phyloP scores from a whole-genome alignment of 2,797 vertebrate genomes.

The Cuniculus paca region DNA sequence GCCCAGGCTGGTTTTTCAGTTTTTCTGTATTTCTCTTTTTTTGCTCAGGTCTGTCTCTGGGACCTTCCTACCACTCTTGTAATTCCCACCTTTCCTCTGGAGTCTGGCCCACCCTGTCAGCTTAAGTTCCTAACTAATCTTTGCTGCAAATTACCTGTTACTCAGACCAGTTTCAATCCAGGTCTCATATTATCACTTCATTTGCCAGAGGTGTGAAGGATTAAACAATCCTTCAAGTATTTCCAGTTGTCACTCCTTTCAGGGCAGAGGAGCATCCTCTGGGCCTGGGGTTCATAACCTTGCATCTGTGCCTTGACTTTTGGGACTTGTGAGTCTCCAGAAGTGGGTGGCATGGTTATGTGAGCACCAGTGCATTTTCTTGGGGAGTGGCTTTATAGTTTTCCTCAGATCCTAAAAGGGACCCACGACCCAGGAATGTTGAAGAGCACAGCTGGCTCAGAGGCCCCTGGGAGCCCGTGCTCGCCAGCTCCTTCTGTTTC shows the following conservation, averaged over 20 bases:
- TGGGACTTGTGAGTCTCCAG: not conserved
- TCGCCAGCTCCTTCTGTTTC: not conserved
- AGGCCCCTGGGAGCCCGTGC: not conserved
- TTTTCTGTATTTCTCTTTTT: constrained; percentile 24
- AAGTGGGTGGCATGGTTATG: not conserved
- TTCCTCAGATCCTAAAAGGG: constrained; percentile 9
- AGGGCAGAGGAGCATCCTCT: not conserved
- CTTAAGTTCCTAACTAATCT: constrained; percentile 32
- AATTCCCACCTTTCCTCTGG: not conserved
- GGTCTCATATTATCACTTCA: constrained; percentile 57
- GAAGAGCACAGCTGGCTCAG: not conserved
- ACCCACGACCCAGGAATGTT: not conserved
- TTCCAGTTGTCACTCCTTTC: constrained; percentile 44
- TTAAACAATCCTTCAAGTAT: constrained; percentile 45
- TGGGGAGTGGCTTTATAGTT: not conserved
- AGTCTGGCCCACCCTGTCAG: not conserved
- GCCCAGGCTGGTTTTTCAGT: not conserved
- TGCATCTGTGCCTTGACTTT: not conserved
- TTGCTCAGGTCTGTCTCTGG: not conserved
- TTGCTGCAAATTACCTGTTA: constrained; percentile 65
- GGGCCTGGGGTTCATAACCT: not conserved
- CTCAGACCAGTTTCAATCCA: constrained; percentile 30
- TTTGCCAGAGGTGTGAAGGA: constrained; percentile 61
- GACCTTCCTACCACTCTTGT: not conserved
- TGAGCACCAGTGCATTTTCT: not conserved